Percentiles rank a stretch among this genome's conserved stretches.
phyloP scores from a whole-genome alignment of 2,888 invertebrate genomes.

The Tenthredo mesomela region DNA sequence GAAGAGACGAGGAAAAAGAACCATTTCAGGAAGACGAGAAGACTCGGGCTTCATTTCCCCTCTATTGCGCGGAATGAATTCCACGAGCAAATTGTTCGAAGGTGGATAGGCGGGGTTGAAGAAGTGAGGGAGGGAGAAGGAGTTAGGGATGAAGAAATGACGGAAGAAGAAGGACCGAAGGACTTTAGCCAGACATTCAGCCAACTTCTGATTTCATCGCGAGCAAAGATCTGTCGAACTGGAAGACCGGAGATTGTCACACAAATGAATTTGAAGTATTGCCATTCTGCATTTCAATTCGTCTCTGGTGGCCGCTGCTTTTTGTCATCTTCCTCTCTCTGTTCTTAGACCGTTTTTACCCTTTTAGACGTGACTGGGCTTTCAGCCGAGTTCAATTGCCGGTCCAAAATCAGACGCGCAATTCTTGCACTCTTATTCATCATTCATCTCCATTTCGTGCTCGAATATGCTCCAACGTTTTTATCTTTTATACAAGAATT shows the following conservation, averaged over 20 bases:
- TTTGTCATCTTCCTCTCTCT: background rate
- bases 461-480: conserved; percentile 4
- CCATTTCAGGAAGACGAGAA: conserved; percentile 33
- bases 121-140: background rate
- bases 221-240: conserved; percentile 55
- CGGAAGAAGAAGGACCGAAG: conserved; percentile 45
- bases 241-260: conserved; percentile 66
- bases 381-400: conserved; percentile 10
- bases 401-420: conserved; percentile 22
- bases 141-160: conserved; percentile 36
- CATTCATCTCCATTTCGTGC: background rate
- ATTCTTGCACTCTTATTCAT: background rate
- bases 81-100: conserved; percentile 62
- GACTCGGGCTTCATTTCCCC: conserved; percentile 61
- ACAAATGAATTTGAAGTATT: conserved; percentile 70
- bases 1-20: conserved; percentile 46
- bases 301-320: conserved; percentile 54
- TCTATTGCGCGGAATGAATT: conserved; percentile 62
- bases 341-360: conserved; percentile 6
- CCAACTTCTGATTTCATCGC: conserved; percentile 61
- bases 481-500: background rate
- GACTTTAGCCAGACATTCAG: conserved; percentile 47
- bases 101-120: conserved; percentile 57
- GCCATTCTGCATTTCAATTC: conserved; percentile 65
- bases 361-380: conserved; percentile 19